A percentile compares a stretch with the other conserved stretches of the same genome.
Evolutionary conservation across 2,113 vertebrate species (phyloP).

Genomic region (Dipodomys ordii): DNA sequence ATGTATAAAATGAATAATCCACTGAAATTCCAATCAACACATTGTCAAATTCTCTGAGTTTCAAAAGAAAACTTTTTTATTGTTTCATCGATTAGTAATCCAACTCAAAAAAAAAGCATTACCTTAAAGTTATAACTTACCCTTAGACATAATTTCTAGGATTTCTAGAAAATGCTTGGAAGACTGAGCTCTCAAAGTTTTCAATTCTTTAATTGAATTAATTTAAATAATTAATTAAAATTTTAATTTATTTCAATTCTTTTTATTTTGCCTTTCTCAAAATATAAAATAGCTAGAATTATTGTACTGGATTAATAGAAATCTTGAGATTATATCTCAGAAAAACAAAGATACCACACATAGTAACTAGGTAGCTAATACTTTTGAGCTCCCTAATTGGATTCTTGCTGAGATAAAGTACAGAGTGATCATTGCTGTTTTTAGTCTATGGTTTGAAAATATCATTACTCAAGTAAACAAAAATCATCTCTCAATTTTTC

Average conservation of each 20-base stretch:
- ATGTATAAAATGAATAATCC: constrained; percentile 45
- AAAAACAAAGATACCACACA: constrained; percentile 37
- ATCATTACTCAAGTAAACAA: neutral
- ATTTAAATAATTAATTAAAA: constrained; percentile 24
- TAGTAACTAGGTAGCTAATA: neutral
- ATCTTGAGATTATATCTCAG: constrained; percentile 32
- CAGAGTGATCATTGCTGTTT: constrained; percentile 9
- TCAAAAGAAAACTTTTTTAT: constrained; percentile 55
- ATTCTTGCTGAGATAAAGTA: neutral
- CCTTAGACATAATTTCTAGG: neutral
- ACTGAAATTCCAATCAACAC: constrained; percentile 23
- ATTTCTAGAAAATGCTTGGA: constrained; percentile 53
- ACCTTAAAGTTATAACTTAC: constrained; percentile 52
- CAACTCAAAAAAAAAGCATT: constrained; percentile 52
- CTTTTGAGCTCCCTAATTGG: neutral
- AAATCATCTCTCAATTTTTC: constrained; percentile 11
- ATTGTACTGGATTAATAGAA: constrained; percentile 44
- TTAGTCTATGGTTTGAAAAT: neutral
- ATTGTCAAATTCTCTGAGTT: constrained; percentile 34
- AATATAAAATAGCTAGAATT: constrained; percentile 45
- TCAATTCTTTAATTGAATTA: constrained; percentile 53
- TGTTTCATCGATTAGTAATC: constrained; percentile 57
- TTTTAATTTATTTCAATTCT: neutral
- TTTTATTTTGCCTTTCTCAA: constrained; percentile 46
- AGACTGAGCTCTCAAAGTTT: constrained; percentile 48